Evolutionary conservation across 2,113 vertebrate species (phyloP), one percentile per base, ranked within the genome.

Genomic region (Oenanthe melanoleuca): DNA sequence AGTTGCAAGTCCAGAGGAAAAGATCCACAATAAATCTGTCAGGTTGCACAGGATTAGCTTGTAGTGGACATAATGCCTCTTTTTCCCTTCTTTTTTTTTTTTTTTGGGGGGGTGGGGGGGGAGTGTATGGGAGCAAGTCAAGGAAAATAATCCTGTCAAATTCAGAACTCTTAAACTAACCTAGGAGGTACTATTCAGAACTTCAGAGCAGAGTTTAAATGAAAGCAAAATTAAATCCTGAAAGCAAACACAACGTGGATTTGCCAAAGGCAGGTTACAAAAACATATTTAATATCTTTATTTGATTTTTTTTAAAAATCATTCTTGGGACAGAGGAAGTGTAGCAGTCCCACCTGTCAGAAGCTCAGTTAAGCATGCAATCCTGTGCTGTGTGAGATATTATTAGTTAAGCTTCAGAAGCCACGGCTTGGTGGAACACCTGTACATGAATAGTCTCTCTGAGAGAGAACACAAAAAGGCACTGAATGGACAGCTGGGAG

Each of bases 171-270:
- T 88, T 70, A 53, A 47, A 80, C 90, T 88, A 81, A 78, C 86
- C 64, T 88, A 60, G 52, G 72, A 96, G 60, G 69, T 90, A 40
- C 47, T 55, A 22, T 71, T 90, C 64, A 90, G 75, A 90, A 92
- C 92, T 95, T 95, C 78, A 93, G 86, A 95, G 88, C 29, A 66
- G 49, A 88, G 67, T 86, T 93, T 31, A 92, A 93, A 92, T 94
- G 52, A 91, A 91, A 93, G 72, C 92, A 88, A 93, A 93, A 88
- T 94, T 90, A 90, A 86, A 94, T 93, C 77, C 94, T 67, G 69
- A 92, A 95, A 88, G 80, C 57, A 96, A 95, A 92, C 80, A 83
- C 72, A 91, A 74, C 31, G 44, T 29, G 44, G 91, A 50, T 90
- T 93, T 94, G 73, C 71, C 55, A 59, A 86, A 93, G 64, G 52